Evolutionary conservation across 2,113 vertebrate genomes (phyloP), one percentile per base, ranked within the genome.

Genomic region (Paradoxurus hermaphroditus): DNA sequence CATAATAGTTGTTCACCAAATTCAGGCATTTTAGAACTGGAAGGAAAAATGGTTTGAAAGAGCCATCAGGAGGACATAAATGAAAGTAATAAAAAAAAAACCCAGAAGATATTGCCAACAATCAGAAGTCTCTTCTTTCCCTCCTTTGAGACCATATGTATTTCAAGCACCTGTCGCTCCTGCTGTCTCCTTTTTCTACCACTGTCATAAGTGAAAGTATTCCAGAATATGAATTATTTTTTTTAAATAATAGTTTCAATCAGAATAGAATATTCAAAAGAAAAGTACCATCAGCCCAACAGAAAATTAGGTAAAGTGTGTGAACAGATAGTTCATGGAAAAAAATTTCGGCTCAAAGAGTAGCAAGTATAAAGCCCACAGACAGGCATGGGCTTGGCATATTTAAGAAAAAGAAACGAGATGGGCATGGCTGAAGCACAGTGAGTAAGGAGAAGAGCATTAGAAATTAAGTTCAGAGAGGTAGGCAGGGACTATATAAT

Each of bases 381-480:
- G 36, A 73, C 23, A 25, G 46, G 46, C 63, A 23, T 3, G 5
- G 87, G 81, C 86, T n/a, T 87, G 51, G 39, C 31, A 93, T 96
- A 67, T 83, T 93, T 84, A 79, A 97, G 86, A 62, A 90, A 44
- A 29, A 84, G 81, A 65, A 90, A 86, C 7, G 1, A 79, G 77
- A 7, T 1, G 88, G 34, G 56, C 46, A 9, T 62, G n/a, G 83
- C 62, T 44, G 29, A 84, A 81, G 39, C 46, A 9, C 31, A 89
- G 25, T 31, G 59, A 68, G 25, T 34, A 88, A 46, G 36, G 70
- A 11, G 13, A 75, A 85, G 16, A 73, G 70, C 6, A 36, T 27
- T 21, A 81, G 56, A 89, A 93, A 75, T 36, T 68, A 59, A 92
- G 85, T 92, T 92, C 65, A 94, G 89, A 95, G 91, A 91, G 31